A percentile compares a stretch with the other conserved stretches of the same genome.
Evolutionary conservation across 1,140 invertebrate species (phyloP).

Genomic region (Drosophila santomea): DNA sequence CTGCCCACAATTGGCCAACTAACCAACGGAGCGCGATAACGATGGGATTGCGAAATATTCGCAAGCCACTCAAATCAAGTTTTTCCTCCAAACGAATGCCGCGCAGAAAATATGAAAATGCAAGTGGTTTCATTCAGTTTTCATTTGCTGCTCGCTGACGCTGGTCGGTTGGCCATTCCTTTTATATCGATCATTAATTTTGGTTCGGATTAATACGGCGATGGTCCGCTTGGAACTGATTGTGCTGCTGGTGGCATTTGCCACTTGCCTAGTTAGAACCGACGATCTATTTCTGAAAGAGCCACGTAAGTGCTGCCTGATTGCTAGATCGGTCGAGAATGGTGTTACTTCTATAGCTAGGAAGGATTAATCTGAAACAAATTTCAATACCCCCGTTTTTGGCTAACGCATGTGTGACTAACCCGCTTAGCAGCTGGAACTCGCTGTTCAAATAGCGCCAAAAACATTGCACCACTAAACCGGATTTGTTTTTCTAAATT

Average conservation of each 20-base stretch:
- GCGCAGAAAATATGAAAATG: conserved; percentile 61
- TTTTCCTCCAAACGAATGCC: conserved; percentile 60
- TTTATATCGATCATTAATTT: conserved; percentile 8
- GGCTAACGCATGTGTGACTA: conserved; percentile 59
- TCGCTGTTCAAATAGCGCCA: conserved; percentile 28
- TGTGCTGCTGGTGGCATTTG: conserved; percentile 40
- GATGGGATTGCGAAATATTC: conserved; percentile 60
- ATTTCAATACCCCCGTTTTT: neutral
- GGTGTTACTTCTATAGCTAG: too few species aligned
- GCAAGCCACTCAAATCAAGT: conserved; percentile 71
- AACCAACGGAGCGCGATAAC: conserved; percentile 18
- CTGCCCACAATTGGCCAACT: conserved; percentile 37
- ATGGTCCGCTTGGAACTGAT: conserved; percentile 19
- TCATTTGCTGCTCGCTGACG: conserved; percentile 54
- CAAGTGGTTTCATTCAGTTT: conserved; percentile 63
- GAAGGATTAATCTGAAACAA: too few species aligned
- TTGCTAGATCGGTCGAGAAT: too few species aligned
- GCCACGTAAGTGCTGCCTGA: conserved; percentile 73
- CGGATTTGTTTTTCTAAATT: conserved; percentile 67
- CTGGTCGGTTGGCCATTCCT: conserved; percentile 28
- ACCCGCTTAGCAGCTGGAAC: conserved; percentile 44
- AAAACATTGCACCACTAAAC: conserved; percentile 72
- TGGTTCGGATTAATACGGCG: conserved; percentile 15
- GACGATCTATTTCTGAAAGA: conserved; percentile 72
- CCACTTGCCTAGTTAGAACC: conserved; percentile 22